Evolutionary conservation across 2,113 vertebrate species (phyloP), one percentile per base, ranked within the genome.

Genomic region (Miniopterus natalensis): DNA sequence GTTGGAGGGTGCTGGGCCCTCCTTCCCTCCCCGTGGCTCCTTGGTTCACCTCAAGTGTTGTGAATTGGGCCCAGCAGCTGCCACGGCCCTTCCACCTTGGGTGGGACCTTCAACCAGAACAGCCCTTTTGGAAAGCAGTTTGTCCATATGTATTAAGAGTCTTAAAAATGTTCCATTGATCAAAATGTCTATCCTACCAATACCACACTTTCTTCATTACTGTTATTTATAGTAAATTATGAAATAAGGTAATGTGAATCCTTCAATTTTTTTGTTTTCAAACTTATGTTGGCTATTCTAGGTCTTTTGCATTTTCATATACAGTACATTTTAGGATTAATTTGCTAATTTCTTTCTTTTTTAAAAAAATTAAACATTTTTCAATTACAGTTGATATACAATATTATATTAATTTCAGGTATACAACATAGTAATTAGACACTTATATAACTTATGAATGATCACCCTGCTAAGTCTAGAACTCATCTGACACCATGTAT

Each of bases 1-100:
- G 4, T 17, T 27, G 77, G 53, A 18, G 17, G 9, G 55, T 11
- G 25, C 68, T 5, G 55, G 71, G n/a, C 10, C 20, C 31, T 14
- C 40, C 61, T 53, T 8, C 45, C 29, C 5, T 40, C 23, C 23
- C 15, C 0, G 25, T 0, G 29, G 55, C 63, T 18, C 88, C 42
- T 40, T 1, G 0, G 21, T 45, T 27, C 29, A 20, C 40, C 51
- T 68, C n/a, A 31, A 29, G 10, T 0, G 2, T 2, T 6, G 12
- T 40, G 71, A 61, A 6, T 1, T 47, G 81, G 21, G 59, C 36
- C 5, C 3, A 31, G 74, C n/a, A 31, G 18, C 77, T 66, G 23
- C 29, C 12, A 0, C 10, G 8, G 6, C 45, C 27, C 40, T 47
- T 3, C 36, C 45, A 5, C 9, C 55, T 45, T 14, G 5, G 27